phyloP scores from a whole-genome alignment of 1,140 invertebrate genomes.

The Harlomillsia oculata region DNA sequence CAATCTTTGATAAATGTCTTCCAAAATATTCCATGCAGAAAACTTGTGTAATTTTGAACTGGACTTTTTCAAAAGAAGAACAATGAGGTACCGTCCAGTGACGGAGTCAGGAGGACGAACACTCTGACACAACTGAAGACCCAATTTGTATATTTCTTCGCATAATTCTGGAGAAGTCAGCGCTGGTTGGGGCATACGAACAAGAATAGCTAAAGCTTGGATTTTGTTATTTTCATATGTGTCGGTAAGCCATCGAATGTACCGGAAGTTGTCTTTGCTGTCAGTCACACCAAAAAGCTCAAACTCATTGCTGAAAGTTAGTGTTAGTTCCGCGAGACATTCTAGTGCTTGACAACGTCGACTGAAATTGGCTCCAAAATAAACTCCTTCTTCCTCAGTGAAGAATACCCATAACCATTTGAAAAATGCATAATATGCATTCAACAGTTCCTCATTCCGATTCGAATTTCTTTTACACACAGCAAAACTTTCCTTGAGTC shows the following conservation, averaged over 20 bases:
- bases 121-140: slow-evolving; percentile 53
- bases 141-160: slow-evolving; percentile 44
- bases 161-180: slow-evolving; percentile 30
- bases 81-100: slow-evolving; percentile 45
- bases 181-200: background rate
- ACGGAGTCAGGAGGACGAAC: slow-evolving; percentile 68
- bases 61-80: slow-evolving; percentile 8
- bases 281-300: slow-evolving; percentile 1
- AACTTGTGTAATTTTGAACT: too few relatives aligned
- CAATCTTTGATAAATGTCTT: slow-evolving; percentile 6
- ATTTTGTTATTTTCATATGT: slow-evolving; percentile 47
- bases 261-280: too few relatives aligned
- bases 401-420: slow-evolving; percentile 46
- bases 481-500: slow-evolving; percentile 23
- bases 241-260: slow-evolving; percentile 42
- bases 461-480: slow-evolving; percentile 36
- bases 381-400: slow-evolving; percentile 46
- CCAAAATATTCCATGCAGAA: slow-evolving; percentile 6
- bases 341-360: slow-evolving; percentile 55
- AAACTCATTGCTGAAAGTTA: slow-evolving; percentile 17
- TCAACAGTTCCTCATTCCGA: slow-evolving; percentile 36
- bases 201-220: slow-evolving; percentile 39
- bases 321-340: slow-evolving; percentile 41
- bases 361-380: slow-evolving; percentile 59
- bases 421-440: slow-evolving; percentile 43